phyloP scores from a whole-genome alignment of 2,797 vertebrate genomes.

The Epinephelus awoara region DNA sequence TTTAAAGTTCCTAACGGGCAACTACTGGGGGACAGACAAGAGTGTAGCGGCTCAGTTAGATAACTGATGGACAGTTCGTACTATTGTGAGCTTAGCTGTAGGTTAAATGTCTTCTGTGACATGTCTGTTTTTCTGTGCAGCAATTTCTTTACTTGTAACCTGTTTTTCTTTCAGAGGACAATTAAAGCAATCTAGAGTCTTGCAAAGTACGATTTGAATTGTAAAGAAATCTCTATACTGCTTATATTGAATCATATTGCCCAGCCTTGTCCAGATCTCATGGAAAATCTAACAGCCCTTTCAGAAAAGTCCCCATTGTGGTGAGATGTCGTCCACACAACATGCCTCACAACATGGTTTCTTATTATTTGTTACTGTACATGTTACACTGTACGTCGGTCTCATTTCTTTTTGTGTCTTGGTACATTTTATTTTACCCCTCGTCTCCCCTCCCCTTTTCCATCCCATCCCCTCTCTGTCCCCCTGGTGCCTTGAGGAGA shows the following conservation, averaged over 20 bases:
- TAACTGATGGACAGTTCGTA: too few relatives aligned
- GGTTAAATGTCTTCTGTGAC: too few relatives aligned
- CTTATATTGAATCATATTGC: background rate
- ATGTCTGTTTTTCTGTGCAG: background rate
- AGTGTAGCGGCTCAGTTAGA: too few relatives aligned
- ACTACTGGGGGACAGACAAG: too few relatives aligned
- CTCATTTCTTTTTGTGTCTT: background rate
- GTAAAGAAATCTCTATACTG: background rate
- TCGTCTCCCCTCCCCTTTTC: conserved; percentile 22
- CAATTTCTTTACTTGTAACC: background rate
- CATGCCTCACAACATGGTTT: background rate
- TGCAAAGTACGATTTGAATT: background rate
- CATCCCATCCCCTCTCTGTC: conserved; percentile 59
- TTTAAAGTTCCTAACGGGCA: too few relatives aligned
- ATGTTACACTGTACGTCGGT: conserved; percentile 9
- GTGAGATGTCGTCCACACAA: background rate
- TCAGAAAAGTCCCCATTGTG: background rate
- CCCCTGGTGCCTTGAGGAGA: conserved; percentile 70
- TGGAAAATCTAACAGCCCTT: conserved; percentile 15
- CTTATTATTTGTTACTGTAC: conserved; percentile 16
- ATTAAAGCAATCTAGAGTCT: background rate
- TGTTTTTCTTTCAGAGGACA: background rate
- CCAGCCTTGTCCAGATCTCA: background rate
- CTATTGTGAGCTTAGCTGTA: too few relatives aligned
- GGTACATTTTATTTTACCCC: conserved; percentile 20